Base-by-base conservation (phyloP, 2,888 invertebrate genomes). In the Drosophila yooni region DNA sequence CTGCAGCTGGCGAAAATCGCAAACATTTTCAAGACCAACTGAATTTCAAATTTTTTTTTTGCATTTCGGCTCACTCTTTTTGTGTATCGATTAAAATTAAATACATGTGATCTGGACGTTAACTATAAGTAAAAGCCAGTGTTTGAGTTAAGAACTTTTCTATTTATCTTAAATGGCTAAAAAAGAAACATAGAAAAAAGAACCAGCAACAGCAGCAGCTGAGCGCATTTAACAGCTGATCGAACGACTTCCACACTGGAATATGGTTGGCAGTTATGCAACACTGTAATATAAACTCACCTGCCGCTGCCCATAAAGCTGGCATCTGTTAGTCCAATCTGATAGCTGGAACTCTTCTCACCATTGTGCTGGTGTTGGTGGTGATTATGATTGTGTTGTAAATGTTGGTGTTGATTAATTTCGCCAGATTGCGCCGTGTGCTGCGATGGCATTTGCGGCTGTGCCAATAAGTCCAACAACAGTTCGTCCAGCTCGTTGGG, bases 311-410 rank as follows among this genome's bases (percentile, higher is more conserved):
- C 92, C 70, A 91, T 82, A 18, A 89, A 85, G 50, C 91, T 92
- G 31, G 91, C 87, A 56, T 91, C 92, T 11, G 88, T 67, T 7
- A 67, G 71, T 18, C 91, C 91, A 60, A 92, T 91, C 58, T 91
- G 91, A 74, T 90, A 92, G 63, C 92, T 91, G 34, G 90, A 81
- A 69, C 76, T 91, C 67, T 90, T 91, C 56, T 92, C 92, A 31
- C 82, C 82, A 40, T 86, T 89, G 54, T 84, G 88, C 18, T 81
- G 76, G n/a, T 72, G 78, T 8, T 65, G 64, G 13, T 66, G 79
- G 11, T 66, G 79, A 0, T 50, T 48, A 1, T 62, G 72, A 21
- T 67, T 53, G 2, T 65, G 51, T 4, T 51, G 60, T 27, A 66
- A 66, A 52, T 71, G 65, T 25, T 74, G 46, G 25, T 46, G 71